phyloP scores from a whole-genome alignment of 2,113 vertebrate genomes.

The Zapus hudsonius region DNA sequence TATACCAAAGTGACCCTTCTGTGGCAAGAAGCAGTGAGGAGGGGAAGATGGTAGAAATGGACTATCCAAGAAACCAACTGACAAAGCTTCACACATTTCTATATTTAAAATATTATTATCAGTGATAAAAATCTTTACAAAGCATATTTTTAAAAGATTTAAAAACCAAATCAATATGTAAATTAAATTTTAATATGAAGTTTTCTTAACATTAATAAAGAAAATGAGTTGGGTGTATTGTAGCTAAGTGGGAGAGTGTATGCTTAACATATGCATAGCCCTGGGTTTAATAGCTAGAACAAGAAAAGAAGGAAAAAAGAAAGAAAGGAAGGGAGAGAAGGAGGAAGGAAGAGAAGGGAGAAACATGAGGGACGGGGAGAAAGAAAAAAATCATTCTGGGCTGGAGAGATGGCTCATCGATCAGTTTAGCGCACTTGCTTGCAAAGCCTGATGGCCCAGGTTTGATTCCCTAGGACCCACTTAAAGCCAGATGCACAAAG shows the following conservation, averaged over 20 bases:
- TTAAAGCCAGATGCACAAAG: too few relatives aligned
- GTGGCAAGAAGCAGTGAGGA: background rate
- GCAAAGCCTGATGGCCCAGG: too few relatives aligned
- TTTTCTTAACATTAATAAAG: conserved; percentile 7
- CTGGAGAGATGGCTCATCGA: too few relatives aligned
- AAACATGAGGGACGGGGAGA: too few relatives aligned
- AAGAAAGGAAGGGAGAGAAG: background rate
- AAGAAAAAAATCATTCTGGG: background rate
- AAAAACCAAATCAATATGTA: background rate
- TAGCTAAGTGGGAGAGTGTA: background rate
- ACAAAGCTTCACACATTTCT: too few relatives aligned
- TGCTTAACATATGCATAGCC: background rate
- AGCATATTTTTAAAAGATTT: too few relatives aligned
- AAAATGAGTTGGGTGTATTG: background rate
- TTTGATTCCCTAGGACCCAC: too few relatives aligned
- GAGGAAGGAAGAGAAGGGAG: background rate
- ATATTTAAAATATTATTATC: too few relatives aligned
- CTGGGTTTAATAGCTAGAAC: background rate
- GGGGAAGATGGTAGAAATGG: background rate
- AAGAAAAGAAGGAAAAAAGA: background rate
- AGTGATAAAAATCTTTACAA: too few relatives aligned
- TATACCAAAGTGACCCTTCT: background rate
- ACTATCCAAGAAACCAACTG: background rate
- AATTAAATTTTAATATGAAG: background rate
- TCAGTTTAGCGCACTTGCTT: too few relatives aligned